phyloP scores from a whole-genome alignment of 92 coral and sea anemone genomes.

The Parazoanthus darwini region DNA sequence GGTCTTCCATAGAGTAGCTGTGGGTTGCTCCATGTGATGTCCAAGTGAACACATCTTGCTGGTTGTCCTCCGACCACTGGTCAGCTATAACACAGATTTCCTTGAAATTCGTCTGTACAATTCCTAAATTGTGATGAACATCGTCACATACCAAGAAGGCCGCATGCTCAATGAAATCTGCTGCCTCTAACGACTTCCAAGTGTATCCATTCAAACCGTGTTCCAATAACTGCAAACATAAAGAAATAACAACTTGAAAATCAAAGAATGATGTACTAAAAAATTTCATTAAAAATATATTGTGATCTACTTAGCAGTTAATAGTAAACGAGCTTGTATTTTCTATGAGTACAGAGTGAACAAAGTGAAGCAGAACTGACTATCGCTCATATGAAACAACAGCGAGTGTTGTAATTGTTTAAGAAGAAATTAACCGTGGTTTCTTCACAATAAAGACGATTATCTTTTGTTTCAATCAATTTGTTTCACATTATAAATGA shows the following conservation, averaged over 20 bases:
- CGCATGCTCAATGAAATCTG: constrained; percentile 97
- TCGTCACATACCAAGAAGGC: constrained; percentile 95
- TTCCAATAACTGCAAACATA: constrained; percentile 64
- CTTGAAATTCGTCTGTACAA: constrained; percentile 87
- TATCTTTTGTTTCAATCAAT: too few relatives aligned
- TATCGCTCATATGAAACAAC: too few relatives aligned
- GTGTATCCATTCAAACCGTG: constrained; percentile 91
- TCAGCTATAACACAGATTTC: constrained; percentile 83
- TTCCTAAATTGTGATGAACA: constrained; percentile 88
- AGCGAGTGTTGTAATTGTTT: too few relatives aligned
- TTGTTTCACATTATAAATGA: too few relatives aligned
- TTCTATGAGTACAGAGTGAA: too few relatives aligned
- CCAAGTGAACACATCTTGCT: constrained; percentile 80
- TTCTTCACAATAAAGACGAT: too few relatives aligned
- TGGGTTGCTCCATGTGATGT: constrained; percentile 64
- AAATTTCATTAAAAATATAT: too few relatives aligned
- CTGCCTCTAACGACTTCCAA: constrained; percentile 97
- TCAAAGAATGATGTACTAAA: too few relatives aligned
- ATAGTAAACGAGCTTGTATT: too few relatives aligned
- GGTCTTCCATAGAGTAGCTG: constrained; percentile 79
- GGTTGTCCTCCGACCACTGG: constrained; percentile 83
- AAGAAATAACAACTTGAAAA: neutral
- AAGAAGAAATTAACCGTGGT: too few relatives aligned
- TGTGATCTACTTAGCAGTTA: too few relatives aligned
- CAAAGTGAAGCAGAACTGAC: too few relatives aligned